Conservation (phyloP, 2,797 vertebrate species). For the Babyrousa celebensis region DNA sequence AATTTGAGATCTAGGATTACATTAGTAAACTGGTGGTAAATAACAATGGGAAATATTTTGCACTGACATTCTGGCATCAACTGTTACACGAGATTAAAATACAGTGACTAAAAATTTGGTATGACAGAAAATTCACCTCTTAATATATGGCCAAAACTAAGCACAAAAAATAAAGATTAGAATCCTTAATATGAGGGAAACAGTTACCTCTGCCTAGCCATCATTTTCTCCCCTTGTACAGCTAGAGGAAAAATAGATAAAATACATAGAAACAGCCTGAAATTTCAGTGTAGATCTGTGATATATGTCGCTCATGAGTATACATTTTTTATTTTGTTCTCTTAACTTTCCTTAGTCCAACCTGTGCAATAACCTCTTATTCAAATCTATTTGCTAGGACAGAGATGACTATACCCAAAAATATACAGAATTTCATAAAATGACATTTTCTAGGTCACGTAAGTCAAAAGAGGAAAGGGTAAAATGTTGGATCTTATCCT, state of each 20-base stretch:
- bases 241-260: not conserved
- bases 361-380: not conserved
- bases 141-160: not conserved
- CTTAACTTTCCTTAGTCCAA: slow-evolving; percentile 17
- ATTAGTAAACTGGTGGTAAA: slow-evolving; percentile 38
- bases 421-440: slow-evolving; percentile 4
- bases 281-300: not conserved
- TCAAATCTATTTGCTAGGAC: not conserved
- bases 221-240: not conserved
- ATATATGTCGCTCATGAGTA: not conserved
- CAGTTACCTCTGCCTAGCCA: not conserved
- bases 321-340: slow-evolving; percentile 28
- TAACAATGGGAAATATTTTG: not conserved
- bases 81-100: not conserved
- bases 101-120: not conserved
- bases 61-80: not conserved
- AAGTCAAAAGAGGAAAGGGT: not conserved
- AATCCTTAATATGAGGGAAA: not conserved
- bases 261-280: not conserved
- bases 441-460: not conserved
- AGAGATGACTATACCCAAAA: not conserved
- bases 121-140: not conserved
- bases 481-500: slow-evolving; percentile 13
- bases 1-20: slow-evolving; percentile 86
- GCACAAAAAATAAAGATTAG: slow-evolving; percentile 51